A percentile compares a stretch with the other conserved stretches of the same genome.
These are phyloP conservation scores for Chunga burmeisteri DNA, from an alignment of 2,113 vertebrate genomes.

Conservation along the genomic window DNA sequence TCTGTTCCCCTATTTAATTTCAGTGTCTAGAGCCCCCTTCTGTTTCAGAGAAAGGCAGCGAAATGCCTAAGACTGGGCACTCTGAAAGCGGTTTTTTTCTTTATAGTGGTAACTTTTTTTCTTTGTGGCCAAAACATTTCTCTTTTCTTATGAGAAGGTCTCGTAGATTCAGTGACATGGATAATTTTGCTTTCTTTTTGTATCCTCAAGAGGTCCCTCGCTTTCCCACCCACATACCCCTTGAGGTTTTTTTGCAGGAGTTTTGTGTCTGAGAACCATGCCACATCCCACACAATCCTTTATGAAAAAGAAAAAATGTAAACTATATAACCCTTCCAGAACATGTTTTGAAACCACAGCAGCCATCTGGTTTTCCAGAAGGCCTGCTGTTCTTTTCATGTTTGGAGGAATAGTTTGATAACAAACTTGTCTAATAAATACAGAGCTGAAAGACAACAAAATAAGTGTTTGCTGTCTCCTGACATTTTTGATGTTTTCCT, in stretches of 20 bases:
- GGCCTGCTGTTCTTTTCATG: slow-evolving; percentile 81
- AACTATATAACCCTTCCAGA: slow-evolving; percentile 61
- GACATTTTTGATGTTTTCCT: slow-evolving; percentile 75
- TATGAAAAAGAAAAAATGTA: slow-evolving; percentile 54
- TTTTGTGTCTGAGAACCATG: slow-evolving; percentile 17
- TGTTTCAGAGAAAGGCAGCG: slow-evolving; percentile 4
- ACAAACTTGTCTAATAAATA: slow-evolving; percentile 80
- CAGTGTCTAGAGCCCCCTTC: neutral
- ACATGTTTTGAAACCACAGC: slow-evolving; percentile 59
- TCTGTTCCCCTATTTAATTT: neutral
- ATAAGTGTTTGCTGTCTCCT: slow-evolving; percentile 64
- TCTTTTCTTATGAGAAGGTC: neutral
- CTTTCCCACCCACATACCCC: neutral
- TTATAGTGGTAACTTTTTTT: neutral
- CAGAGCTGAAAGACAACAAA: slow-evolving; percentile 75
- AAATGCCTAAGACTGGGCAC: neutral
- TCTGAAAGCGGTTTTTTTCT: neutral
- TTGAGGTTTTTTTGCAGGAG: neutral
- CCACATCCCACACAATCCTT: slow-evolving; percentile 41
- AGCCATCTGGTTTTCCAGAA: slow-evolving; percentile 83
- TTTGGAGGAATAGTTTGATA: slow-evolving; percentile 80
- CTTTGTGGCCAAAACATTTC: neutral
- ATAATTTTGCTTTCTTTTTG: neutral
- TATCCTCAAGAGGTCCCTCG: neutral
- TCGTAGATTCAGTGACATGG: neutral